Evolutionary conservation across 2,888 invertebrate genomes (phyloP).

Genomic region (Heliconius erato): DNA sequence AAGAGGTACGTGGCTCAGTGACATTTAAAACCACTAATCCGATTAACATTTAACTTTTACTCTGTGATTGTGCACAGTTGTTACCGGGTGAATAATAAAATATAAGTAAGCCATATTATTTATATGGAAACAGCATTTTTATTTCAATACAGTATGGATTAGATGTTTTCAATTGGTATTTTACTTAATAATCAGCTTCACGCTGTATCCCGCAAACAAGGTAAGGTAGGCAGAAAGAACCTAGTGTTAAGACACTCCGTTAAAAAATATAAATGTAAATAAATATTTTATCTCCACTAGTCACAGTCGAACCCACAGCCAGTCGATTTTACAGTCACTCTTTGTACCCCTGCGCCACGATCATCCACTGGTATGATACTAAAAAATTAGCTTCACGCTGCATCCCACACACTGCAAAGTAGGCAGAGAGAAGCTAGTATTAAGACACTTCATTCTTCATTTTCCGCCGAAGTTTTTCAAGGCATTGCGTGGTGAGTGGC

Average conservation of each 20-base stretch:
- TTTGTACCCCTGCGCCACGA: too few relatives aligned
- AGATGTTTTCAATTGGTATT: neutral
- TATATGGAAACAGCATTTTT: neutral
- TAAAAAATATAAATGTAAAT: neutral
- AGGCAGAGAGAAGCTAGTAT: too few relatives aligned
- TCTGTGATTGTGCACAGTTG: constrained; percentile 22
- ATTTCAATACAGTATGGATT: neutral
- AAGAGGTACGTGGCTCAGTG: constrained; percentile 15
- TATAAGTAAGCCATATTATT: neutral
- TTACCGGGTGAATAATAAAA: constrained; percentile 18
- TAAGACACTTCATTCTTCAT: too few relatives aligned
- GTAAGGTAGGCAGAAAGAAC: neutral
- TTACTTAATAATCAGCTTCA: neutral
- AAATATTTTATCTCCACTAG: too few relatives aligned
- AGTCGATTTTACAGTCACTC: too few relatives aligned
- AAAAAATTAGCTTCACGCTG: too few relatives aligned
- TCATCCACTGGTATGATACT: too few relatives aligned
- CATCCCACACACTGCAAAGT: too few relatives aligned
- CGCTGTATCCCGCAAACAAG: neutral
- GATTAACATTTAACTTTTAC: constrained; percentile 23
- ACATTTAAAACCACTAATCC: constrained; percentile 22
- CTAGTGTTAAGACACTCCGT: neutral
- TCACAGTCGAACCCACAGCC: too few relatives aligned
- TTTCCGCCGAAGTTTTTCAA: too few relatives aligned
- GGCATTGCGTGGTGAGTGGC: too few relatives aligned